Base-by-base conservation (phyloP, 2,113 vertebrate species). In the Panurus biarmicus region DNA sequence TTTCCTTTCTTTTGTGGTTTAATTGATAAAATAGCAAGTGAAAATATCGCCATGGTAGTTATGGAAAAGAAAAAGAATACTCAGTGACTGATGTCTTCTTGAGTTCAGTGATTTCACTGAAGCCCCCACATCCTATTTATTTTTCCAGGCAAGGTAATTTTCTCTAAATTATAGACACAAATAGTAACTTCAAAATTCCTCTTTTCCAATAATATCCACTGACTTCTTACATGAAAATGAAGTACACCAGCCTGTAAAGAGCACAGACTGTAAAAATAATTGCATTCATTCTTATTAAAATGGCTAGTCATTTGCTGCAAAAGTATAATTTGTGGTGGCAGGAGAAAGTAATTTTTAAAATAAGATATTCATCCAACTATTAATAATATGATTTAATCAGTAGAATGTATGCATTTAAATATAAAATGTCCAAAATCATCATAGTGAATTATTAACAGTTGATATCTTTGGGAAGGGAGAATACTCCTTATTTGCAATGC, bases 301-400 rank as follows among this genome's bases (percentile, higher is more conserved):
- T 96, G 87, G 78, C 89, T 89, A 90, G 74, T 93, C 94, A 97
- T 97, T 97, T 97, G 90, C 90, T 96, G 91, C 73, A 96, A 96
- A 97, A 96, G 85, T 96, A 97, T 90, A 96, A 94, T 97, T 98
- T 94, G 86, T 90, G 76, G 93, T 95, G 96, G 94, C 89, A 91
- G 91, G 96, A 96, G 57, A 87, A 89, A 78, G 88, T 93, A 97
- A 97, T 97, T 97, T 97, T 92, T 97, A 94, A 95, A 97, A 96
- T 97, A 97, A 97, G 96, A 96, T 96, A 97, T 96, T 97, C 97
- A 97, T 79, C 69, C 92, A 92, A 93, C 83, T 97, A 96, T 81
- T 58, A 87, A 97, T 96, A 97, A 98, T 96, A 87, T 35, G 61
- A 97, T 97, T 97, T 97, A 97, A 97, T 98, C 96, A 95, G 96